Base-by-base conservation (phyloP, 2,113 vertebrate genomes). In the Campylorhamphus procurvoides region DNA sequence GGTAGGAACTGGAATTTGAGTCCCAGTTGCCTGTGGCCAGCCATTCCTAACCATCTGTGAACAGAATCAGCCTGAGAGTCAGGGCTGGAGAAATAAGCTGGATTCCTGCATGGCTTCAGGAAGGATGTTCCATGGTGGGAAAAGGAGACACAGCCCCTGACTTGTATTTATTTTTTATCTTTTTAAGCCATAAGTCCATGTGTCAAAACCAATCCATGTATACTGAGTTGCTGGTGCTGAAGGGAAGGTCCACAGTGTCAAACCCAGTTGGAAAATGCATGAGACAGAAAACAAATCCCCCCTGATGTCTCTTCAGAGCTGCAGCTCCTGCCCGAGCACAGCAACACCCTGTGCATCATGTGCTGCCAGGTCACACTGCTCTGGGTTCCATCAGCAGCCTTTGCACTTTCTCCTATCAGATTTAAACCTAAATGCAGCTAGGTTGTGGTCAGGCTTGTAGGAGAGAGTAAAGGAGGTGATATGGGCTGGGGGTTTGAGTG, bases 1-100 rank as follows among this genome's bases (percentile, higher is more conserved):
- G 84, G 93, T 87, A 96, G 95, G 66, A 74, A 73, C 66, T 66
- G 94, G 87, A 96, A 96, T 96, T 67, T 77, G 82, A 77, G 78
- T 85, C 85, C 22, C 81, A 14, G 58, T 86, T 77, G 86, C 59
- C 52, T 94, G 84, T 46, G 74, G 73, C 44, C 40, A 60, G 20
- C 55, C 69, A 35, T 73, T 91, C 91, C 86, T 78, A 94, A 47
- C 88, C 78, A 71, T 89, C 64, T 83, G 87, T n/a, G 76, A 58
- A 22, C 18, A 49, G 42, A 60, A 68, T 19, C 49, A 80, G 73
- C 40, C 60, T 55, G 87, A 39, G 62, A 88, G 62, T 23, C 29
- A 44, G 78, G 83, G 75, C 64, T 87, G 84, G 25, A 76, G 78
- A 27, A 78, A 63, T 10, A 27, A 64, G 46, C 42, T 80, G 50